A percentile compares a stretch with the other conserved stretches of the same genome.
phyloP scores from a whole-genome alignment of 2,113 vertebrate genomes.

The Crotalus viridis region DNA sequence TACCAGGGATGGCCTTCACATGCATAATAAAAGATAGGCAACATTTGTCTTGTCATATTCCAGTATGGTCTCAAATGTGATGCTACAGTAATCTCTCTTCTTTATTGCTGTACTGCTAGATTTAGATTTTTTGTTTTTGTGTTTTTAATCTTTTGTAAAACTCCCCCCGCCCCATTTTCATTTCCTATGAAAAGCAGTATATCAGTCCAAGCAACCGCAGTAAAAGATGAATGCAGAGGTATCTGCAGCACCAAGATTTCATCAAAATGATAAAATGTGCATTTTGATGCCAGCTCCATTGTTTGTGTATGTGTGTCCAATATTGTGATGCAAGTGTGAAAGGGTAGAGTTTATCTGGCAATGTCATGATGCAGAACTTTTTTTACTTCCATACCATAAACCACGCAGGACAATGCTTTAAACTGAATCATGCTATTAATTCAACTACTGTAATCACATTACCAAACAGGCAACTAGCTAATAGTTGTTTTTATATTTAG shows the following conservation, averaged over 20 bases:
- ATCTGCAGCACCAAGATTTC: background rate
- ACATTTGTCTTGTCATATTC: background rate
- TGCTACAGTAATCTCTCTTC: background rate
- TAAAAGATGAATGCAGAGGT: background rate
- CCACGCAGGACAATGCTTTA: background rate
- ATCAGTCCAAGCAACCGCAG: background rate
- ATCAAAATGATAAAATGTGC: background rate
- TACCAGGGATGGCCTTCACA: background rate
- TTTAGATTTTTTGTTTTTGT: background rate
- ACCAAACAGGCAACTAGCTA: background rate
- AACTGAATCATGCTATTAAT: background rate
- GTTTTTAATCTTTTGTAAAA: background rate
- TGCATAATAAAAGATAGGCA: background rate
- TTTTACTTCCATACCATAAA: background rate
- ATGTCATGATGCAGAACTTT: background rate
- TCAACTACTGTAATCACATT: background rate
- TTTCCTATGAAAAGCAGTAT: background rate
- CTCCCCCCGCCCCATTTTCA: background rate
- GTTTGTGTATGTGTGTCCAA: background rate
- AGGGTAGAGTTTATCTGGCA: background rate
- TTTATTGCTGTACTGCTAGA: background rate
- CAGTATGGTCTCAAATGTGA: background rate
- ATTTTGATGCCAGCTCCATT: background rate
- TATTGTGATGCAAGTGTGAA: background rate
- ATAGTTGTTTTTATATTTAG: background rate